Percentiles rank a stretch among this genome's conserved stretches.
phyloP scores from a whole-genome alignment of 2,888 invertebrate genomes.

The Cheilosia vernalis region DNA sequence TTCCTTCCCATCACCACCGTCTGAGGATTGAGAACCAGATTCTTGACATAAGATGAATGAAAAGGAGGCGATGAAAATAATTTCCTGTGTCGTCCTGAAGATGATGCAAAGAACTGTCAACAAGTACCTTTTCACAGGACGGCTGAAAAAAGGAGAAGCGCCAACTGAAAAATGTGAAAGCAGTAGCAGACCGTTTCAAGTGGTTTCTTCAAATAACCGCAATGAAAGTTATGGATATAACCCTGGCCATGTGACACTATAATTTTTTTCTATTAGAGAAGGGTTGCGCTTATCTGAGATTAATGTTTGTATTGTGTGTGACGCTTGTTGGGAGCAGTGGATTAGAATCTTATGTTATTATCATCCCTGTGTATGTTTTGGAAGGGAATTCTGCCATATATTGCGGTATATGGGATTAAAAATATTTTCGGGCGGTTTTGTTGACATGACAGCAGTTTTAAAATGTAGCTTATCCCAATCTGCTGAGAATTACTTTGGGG shows the following conservation, averaged over 20 bases:
- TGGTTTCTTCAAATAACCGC: constrained; percentile 67
- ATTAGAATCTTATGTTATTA: constrained; percentile 16
- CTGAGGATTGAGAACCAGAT: constrained; percentile 44
- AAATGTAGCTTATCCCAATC: too few species aligned
- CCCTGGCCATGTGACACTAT: constrained; percentile 60
- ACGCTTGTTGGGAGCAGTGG: constrained; percentile 2
- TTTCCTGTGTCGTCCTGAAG: constrained; percentile 24
- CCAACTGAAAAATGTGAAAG: constrained; percentile 39
- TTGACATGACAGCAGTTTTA: not conserved
- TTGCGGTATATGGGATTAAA: not conserved
- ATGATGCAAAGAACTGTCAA: constrained; percentile 68
- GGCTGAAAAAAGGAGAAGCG: constrained; percentile 1
- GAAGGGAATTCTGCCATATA: not conserved
- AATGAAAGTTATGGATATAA: constrained; percentile 65
- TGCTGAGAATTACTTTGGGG: too few species aligned
- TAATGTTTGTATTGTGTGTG: constrained; percentile 12
- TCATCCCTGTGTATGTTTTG: not conserved
- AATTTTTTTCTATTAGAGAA: constrained; percentile 21
- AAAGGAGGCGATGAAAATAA: constrained; percentile 20
- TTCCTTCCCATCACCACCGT: not conserved
- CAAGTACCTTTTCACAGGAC: constrained; percentile 61
- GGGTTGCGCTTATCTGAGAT: constrained; percentile 28
- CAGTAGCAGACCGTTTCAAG: constrained; percentile 47
- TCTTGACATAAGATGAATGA: constrained; percentile 67
- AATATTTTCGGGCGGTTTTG: not conserved